Conservation (phyloP, 2,113 vertebrate genomes). For the Ceyx melanurus region DNA sequence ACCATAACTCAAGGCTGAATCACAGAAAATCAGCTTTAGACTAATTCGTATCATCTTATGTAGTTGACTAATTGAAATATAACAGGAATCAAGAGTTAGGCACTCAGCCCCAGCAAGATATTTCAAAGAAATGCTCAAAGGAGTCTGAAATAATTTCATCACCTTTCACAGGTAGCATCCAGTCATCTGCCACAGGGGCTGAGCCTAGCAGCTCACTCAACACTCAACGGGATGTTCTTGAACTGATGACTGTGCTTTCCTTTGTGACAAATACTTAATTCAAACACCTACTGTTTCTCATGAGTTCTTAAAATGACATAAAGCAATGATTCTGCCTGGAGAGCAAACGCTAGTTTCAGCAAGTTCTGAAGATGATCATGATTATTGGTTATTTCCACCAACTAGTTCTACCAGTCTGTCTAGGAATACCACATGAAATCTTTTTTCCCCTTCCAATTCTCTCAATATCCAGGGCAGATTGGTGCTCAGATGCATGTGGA, state of each 20-base stretch:
- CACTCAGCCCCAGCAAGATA: background rate
- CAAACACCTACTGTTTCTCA: background rate
- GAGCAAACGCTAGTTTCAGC: background rate
- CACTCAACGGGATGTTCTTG: background rate
- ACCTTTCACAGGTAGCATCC: background rate
- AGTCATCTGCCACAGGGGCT: background rate
- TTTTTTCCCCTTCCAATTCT: background rate
- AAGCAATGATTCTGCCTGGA: background rate
- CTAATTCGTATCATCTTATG: background rate
- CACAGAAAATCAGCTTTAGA: background rate
- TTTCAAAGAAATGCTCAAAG: background rate
- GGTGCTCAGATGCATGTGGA: background rate
- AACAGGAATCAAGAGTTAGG: background rate
- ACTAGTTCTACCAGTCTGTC: background rate
- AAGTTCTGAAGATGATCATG: background rate
- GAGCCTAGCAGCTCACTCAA: background rate
- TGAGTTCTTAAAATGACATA: background rate
- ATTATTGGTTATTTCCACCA: background rate
- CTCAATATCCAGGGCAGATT: accelerated
- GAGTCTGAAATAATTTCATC: background rate
- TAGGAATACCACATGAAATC: background rate
- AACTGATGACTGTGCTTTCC: background rate
- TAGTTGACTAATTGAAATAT: background rate
- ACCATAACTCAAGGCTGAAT: background rate
- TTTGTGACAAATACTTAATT: background rate